Base-by-base conservation (phyloP, 2,888 invertebrate genomes). In the Ophion ventricosus region DNA sequence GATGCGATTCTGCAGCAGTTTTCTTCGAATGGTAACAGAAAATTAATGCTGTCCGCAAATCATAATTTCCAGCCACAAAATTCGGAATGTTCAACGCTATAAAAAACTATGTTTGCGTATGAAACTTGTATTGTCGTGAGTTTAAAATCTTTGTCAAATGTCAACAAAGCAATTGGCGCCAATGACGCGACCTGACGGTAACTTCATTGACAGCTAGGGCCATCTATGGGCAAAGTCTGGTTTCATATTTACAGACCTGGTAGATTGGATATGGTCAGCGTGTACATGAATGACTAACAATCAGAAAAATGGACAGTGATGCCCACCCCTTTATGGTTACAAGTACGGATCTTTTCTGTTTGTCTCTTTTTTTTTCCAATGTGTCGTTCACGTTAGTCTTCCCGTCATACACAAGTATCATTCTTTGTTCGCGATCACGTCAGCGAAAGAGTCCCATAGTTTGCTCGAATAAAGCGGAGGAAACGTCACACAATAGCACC, bases 401-500 rank as follows among this genome's bases (percentile, higher is more conserved):
- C 43, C 63, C 61, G 49, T 78, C 43, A 73, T 43, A 43, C 70
- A 23, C 69, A 49, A 57, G 66, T 67, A 23, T 69, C 69, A 49
- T 49, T 35, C 69, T 73, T 82, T 78, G 78, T 82, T 69, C 35
- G 73, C 35, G 67, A 78, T 56, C 43, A 69, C 67, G 63, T 59
- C 43, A 63, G 67, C 54, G 43, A 66, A 82, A 61, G 63, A 67
- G 78, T 26, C n/a, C 57, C 49, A 61, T 43, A 40, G 78, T 67
- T 20, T 23, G 59, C 29, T 78, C 56, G 78, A 61, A 61, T 73
- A 59, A 59, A 66, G 61, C 66, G 14, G 43, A 74, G 63, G 78
- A 74, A 78, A 73, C 63, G 73, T 63, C 54, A 26, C 74, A 82
- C 82, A 82, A 82, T 82, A 59, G 43, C 10, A 63, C 54, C 14